Percentiles rank a stretch among this genome's conserved stretches.
phyloP scores from a whole-genome alignment of 2,797 vertebrate genomes.

The Pipistrellus pipistrellus region DNA sequence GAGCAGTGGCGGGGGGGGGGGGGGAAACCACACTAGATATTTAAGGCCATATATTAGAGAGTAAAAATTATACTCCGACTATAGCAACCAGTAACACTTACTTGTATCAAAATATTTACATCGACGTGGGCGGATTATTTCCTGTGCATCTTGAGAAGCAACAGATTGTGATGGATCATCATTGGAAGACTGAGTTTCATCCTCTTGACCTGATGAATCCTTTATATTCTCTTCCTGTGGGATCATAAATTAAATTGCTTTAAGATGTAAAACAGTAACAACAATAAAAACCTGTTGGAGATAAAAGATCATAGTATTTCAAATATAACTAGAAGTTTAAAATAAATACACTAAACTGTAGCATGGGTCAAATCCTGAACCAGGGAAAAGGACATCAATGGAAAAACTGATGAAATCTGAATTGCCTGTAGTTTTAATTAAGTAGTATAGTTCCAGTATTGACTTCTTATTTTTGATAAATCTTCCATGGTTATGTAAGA shows the following conservation, averaged over 20 bases:
- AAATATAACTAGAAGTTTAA: slow-evolving; percentile 17
- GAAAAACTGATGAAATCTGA: neutral
- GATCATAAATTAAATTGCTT: slow-evolving; percentile 63
- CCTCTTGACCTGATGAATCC: slow-evolving; percentile 92
- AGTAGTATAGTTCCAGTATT: neutral
- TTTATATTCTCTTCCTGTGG: slow-evolving; percentile 92
- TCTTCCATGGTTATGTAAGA: neutral
- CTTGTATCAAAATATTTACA: slow-evolving; percentile 97
- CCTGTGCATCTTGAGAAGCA: slow-evolving; percentile 92
- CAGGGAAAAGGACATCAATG: neutral
- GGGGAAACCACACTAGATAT: neutral
- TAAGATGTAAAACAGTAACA: slow-evolving; percentile 13
- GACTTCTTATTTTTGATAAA: slow-evolving; percentile 50
- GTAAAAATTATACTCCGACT: neutral
- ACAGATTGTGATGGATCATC: slow-evolving; percentile 93
- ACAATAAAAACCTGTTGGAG: neutral
- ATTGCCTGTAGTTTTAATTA: neutral
- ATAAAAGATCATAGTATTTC: neutral
- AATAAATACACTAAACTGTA: slow-evolving; percentile 11
- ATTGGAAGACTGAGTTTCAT: slow-evolving; percentile 91
- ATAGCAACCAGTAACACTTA: slow-evolving; percentile 80
- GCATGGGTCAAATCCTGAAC: neutral
- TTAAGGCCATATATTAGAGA: neutral
- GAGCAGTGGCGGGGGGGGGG: no score
- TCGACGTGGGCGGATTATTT: slow-evolving; percentile 94